Evolutionary conservation across 2,888 invertebrate genomes (phyloP), one percentile per base, ranked within the genome.

Genomic region (Dinocampus coccinellae): DNA sequence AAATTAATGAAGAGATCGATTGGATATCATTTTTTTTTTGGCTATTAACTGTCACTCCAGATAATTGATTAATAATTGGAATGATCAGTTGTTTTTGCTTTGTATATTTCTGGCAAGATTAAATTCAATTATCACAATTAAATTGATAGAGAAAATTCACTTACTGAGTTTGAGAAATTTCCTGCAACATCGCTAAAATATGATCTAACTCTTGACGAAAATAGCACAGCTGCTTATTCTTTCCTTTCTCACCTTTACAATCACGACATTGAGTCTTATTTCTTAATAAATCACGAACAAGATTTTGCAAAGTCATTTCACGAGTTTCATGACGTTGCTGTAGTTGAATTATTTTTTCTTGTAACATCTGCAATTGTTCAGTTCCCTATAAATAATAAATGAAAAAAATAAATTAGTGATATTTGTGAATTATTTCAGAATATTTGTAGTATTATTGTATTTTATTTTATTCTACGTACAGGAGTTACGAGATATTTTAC

Each of bases 291-390:
- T 87, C 84, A 4, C 87, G 83, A 2, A 87, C 85, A 22, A 87
- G 77, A 60, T 79, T 83, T 67, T 87, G 87, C 66, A 87, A 73
- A 1, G 85, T 87, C 77, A 85, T 83, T 61, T 87, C 87, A 2
- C 87, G 81, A 62, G 83, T 85, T 61, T 87, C 87, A 72, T 87
- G 86, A 13, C 87, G 84, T 69, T 87, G 87, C 75, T 87, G 86
- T 3, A 87, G 80, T 57, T 83, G 82, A 16, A 82, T 81, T 52
- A 87, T 85, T 73, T 85, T 86, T 34, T 87, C 86, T 71, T 87
- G 86, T 10, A 87, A 70, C 29, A 83, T 68, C 60, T 87, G 86
- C 61, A 87, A 72, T 69, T 87, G 87, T 57, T 87, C 86, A 0
- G 83, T 83, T 58, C 84, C 83, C 86, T 86, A 66, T 24, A 24